Evolutionary conservation across 2,797 vertebrate species (phyloP).

Genomic region (Gobionotothen gibberifrons): DNA sequence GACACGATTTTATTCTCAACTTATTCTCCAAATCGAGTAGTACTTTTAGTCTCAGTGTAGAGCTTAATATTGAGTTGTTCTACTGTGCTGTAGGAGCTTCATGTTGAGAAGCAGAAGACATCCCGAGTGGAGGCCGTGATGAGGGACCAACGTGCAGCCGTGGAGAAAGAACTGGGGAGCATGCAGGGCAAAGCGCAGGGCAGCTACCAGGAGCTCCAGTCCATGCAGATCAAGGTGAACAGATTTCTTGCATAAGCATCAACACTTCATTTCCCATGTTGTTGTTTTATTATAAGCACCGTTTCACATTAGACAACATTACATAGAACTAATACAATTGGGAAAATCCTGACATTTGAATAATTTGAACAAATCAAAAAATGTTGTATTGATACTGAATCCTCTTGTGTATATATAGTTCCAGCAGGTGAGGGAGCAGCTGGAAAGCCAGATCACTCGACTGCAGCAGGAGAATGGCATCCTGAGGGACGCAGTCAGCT

Average conservation of each 20-base stretch:
- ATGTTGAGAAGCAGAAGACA: conserved; percentile 93
- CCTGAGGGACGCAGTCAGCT: conserved; percentile 97
- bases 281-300: not conserved
- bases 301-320: not conserved
- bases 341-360: not conserved
- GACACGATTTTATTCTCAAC: not conserved
- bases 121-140: conserved; percentile 88
- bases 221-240: conserved; percentile 94
- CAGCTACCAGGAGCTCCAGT: conserved; percentile 91
- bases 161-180: conserved; percentile 92
- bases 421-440: conserved; percentile 94
- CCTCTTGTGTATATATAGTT: conserved; percentile 81
- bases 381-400: conserved; percentile 2
- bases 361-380: conserved; percentile 8
- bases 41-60: not conserved
- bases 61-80: not conserved
- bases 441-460: conserved; percentile 93
- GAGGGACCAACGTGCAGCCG: conserved; percentile 89
- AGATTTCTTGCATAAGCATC: not conserved
- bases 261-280: not conserved
- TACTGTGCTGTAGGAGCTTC: conserved; percentile 87
- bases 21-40: not conserved
- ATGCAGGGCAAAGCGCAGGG: conserved; percentile 95
- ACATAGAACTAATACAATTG: not conserved
- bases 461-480: conserved; percentile 98